Base-by-base conservation (phyloP, 2,888 invertebrate genomes). In the Polyommatus iphigenia region DNA sequence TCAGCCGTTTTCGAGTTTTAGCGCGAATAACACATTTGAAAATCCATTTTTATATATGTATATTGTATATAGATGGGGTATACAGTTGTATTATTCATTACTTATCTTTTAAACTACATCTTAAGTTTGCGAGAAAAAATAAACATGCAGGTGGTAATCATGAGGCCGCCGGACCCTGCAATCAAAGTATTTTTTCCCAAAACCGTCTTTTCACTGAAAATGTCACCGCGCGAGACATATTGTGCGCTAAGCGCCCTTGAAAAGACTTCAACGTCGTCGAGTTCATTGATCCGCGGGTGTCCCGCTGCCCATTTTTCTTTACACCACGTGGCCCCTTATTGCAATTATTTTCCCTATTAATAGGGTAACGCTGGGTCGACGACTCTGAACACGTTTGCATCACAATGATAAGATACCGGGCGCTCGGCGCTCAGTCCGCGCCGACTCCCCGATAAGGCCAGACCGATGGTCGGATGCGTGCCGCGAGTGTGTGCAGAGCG, bases 211-310 rank as follows among this genome's bases (percentile, higher is more conserved):
- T 5, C 18, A 18, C 15, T 54, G 54, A 18, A 54, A 54, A 18
- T 18, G 54, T 54, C 54, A 54, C 13, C 54, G 15, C 54, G 54
- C 54, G 54, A 6, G 5, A 18, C 54, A 89, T 88, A 87, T 85
- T 82, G 83, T 84, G 83, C 83, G 85, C 85, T 86, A 88, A 87
- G 88, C 90, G 92, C 90, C 92, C 92, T 92, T 92, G 91, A 92
- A 91, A 91, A 92, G 90, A 92, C 90, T 90, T 92, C 92, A 91
- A 91, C 92, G 92, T 90, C 87, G 86, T 87, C 86, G 86, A 85
- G 91, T 89, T 90, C 90, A 89, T 85, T 90, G 91, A 88, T 87
- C 90, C 79, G 75, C 78, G 80, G 79, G 79, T 78, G 79, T 81
- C 80, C 80, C 75, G 81, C 78, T 79, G 80, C 59, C 79, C 76